Evolutionary conservation across 2,113 vertebrate species (phyloP).

Genomic region (Xerus inauris): DNA sequence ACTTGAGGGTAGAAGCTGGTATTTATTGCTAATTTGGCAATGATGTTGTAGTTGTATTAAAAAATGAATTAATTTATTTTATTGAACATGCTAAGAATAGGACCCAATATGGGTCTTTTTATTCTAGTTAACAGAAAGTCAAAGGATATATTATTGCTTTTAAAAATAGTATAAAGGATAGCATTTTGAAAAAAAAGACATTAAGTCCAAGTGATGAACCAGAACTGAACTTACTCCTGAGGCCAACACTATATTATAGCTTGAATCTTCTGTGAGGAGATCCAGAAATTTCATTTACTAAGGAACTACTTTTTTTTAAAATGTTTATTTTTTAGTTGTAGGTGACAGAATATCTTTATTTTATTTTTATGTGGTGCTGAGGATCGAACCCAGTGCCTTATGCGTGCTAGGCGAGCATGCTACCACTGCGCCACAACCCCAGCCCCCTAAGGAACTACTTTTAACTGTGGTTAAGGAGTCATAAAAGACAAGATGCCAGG

Average conservation of each 20-base stretch:
- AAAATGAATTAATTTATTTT: conserved; percentile 65
- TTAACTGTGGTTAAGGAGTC: neutral
- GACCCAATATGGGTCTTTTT: conserved; percentile 6
- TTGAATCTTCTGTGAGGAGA: neutral
- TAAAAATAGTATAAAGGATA: conserved; percentile 60
- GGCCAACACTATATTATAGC: neutral
- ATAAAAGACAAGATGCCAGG: neutral
- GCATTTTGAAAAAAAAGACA: neutral
- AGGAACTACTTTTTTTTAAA: neutral
- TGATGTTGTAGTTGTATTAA: neutral
- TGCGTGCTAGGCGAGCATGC: too few species aligned
- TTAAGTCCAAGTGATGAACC: conserved; percentile 36
- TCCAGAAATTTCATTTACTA: conserved; percentile 25
- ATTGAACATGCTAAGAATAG: neutral
- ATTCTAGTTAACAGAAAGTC: conserved; percentile 55
- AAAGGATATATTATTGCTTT: conserved; percentile 46
- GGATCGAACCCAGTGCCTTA: too few species aligned
- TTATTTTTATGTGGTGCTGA: too few species aligned
- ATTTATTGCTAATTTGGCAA: neutral
- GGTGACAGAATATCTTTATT: too few species aligned
- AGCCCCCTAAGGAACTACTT: neutral
- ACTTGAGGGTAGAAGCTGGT: neutral
- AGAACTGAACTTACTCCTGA: conserved; percentile 34
- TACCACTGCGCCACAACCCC: too few species aligned
- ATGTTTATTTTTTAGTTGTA: too few species aligned